phyloP scores from a whole-genome alignment of 2,113 vertebrate species.

The Forbesichthys agassizii region DNA sequence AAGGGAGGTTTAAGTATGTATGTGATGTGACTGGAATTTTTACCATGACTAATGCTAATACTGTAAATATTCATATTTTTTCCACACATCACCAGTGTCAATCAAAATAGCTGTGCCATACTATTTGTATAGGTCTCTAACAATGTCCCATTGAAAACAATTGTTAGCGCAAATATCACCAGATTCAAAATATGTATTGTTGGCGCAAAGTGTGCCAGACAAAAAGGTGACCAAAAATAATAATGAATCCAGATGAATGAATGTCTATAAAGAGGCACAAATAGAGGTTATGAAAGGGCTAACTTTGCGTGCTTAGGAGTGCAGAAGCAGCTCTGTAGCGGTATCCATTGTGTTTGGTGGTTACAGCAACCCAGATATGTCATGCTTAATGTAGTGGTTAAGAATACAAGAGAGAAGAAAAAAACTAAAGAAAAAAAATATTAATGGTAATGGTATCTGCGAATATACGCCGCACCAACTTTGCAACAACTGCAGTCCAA shows the following conservation, averaged over 20 bases:
- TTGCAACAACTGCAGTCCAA: conserved; percentile 13
- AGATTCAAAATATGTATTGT: conserved; percentile 3
- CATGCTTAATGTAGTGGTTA: conserved; percentile 71
- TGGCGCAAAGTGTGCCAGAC: conserved; percentile 34
- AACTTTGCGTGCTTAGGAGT: neutral
- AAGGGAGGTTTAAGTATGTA: conserved; percentile 75
- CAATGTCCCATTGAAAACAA: conserved; percentile 43
- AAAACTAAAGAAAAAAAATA: conserved; percentile 37
- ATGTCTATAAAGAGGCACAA: conserved; percentile 26
- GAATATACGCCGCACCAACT: conserved; percentile 20
- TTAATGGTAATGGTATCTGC: conserved; percentile 46
- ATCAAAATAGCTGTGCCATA: conserved; percentile 63
- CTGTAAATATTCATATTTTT: conserved; percentile 76
- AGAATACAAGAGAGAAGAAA: conserved; percentile 50
- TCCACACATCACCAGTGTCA: conserved; percentile 63
- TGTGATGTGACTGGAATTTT: conserved; percentile 79
- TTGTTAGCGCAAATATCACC: conserved; percentile 38
- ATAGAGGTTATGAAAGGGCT: conserved; percentile 35
- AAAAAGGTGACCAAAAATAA: neutral
- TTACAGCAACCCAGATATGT: conserved; percentile 73
- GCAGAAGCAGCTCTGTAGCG: conserved; percentile 37
- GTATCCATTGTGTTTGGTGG: conserved; percentile 58
- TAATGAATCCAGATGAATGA: neutral
- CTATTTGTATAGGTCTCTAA: conserved; percentile 28
- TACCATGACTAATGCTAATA: conserved; percentile 79